Evolutionary conservation across 2,888 invertebrate species (phyloP), one percentile per base, ranked within the genome.

Genomic region (Lasioglossum zephyrum): DNA sequence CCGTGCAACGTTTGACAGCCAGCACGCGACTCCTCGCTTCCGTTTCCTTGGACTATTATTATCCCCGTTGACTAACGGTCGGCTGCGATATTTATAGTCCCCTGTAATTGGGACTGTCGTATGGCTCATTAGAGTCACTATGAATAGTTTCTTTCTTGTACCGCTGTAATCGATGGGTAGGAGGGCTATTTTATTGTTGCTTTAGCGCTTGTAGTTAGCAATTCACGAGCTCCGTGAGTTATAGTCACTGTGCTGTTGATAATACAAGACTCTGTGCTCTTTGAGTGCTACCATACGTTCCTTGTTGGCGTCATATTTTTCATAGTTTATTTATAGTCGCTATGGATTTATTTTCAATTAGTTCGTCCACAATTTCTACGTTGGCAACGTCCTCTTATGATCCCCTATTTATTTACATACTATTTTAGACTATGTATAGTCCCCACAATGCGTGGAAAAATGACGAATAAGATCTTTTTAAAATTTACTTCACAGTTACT

Each of bases 21-120:
- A 18, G 66, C 66, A 66, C 66, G 66, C 66, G 36, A 66, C 66
- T 36, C 36, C 66, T 63, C 16, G 63, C 63, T 63, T 63, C 63
- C 63, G 36, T 36, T 18, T 36, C 31, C 8, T 18, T 1, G 0
- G 36, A 66, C 66, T 66, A 66, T 31, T 66, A 66, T 66, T 66
- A 66, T 31, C 63, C 16, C 31, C 63, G 63, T 63, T 63, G 63
- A 63, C 16, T 63, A 26, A 66, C 18, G 66, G 16, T 22, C 36
- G 66, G 31, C 18, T 8, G 22, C 6, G 36, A 36, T 66, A 66
- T 66, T 66, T 66, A 31, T 66, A 66, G 66, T 66, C 36, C 66
- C 36, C 63, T 31, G 26, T 63, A 63, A 63, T 63, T 63, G 63
- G 63, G 63, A 63, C 63, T 63, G 63, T 63, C 63, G 31, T 16